Conservation (phyloP, 2,797 vertebrate genomes). For the Poeciliopsis presidionis region DNA sequence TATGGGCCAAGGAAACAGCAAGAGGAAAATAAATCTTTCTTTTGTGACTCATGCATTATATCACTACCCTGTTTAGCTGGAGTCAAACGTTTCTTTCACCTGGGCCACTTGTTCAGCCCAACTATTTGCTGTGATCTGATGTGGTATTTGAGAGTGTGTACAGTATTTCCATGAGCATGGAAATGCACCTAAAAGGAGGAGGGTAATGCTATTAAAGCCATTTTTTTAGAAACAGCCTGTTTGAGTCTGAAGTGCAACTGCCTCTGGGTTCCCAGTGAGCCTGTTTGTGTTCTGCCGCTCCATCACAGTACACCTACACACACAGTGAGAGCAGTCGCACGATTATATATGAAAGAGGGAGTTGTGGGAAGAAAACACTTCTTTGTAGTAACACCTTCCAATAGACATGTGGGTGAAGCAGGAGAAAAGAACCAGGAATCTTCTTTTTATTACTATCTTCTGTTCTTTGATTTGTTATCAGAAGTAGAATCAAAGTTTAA, state of each 20-base stretch:
- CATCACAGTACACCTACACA: slow-evolving; percentile 68
- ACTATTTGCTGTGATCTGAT: slow-evolving; percentile 19
- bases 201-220: slow-evolving; percentile 38
- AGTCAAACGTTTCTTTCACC: not conserved
- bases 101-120: slow-evolving; percentile 15
- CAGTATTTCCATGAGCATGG: not conserved
- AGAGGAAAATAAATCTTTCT: not conserved
- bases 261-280: slow-evolving; percentile 54
- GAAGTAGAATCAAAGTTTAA: slow-evolving; percentile 39
- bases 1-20: not conserved
- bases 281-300: slow-evolving; percentile 51
- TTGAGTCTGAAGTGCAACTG: slow-evolving; percentile 44
- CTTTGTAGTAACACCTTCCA: slow-evolving; percentile 18
- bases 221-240: slow-evolving; percentile 28
- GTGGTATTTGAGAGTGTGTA: slow-evolving; percentile 5
- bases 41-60: not conserved
- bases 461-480: slow-evolving; percentile 54
- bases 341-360: slow-evolving; percentile 68
- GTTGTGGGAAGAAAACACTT: slow-evolving; percentile 55
- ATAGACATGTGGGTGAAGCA: slow-evolving; percentile 21
- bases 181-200: slow-evolving; percentile 19
- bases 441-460: slow-evolving; percentile 25
- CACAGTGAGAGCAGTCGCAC: slow-evolving; percentile 58
- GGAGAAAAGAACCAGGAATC: slow-evolving; percentile 27
- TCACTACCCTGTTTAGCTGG: not conserved